Conservation (phyloP, 1,140 invertebrate genomes). For the Drosophila kepulauana region DNA sequence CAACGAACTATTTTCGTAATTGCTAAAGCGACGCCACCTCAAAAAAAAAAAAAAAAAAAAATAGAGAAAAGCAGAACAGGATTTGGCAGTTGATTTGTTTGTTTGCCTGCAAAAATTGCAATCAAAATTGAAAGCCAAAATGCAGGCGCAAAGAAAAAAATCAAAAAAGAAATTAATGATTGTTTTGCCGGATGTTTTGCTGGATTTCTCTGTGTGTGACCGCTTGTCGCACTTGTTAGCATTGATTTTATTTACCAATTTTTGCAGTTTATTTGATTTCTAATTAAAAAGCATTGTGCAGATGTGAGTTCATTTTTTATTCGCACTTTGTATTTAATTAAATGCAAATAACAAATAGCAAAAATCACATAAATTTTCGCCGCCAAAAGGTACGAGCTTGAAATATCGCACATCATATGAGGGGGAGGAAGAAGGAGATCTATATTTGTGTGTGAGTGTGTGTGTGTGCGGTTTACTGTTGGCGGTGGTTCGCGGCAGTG, state of each 20-base stretch:
- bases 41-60: no score
- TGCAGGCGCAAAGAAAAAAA: conserved; percentile 43
- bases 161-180: conserved; percentile 59
- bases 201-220: conserved; percentile 22
- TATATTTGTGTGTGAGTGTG: not conserved
- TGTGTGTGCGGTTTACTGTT: not conserved
- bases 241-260: conserved; percentile 69
- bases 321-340: conserved; percentile 71
- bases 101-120: conserved; percentile 55
- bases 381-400: conserved; percentile 36
- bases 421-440: not conserved
- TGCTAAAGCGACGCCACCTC: conserved; percentile 21
- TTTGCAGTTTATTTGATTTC: conserved; percentile 76
- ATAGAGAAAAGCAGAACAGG: no score
- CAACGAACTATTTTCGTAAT: conserved; percentile 58
- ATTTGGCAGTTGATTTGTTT: conserved; percentile 60
- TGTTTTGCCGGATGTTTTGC: conserved; percentile 49
- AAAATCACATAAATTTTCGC: conserved; percentile 67
- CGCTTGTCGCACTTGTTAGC: conserved; percentile 64
- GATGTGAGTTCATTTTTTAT: conserved; percentile 24
- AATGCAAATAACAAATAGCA: conserved; percentile 79
- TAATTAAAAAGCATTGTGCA: conserved; percentile 71
- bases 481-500: conserved; percentile 3
- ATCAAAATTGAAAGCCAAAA: conserved; percentile 65
- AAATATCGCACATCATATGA: not conserved